Percentiles rank a stretch among this genome's conserved stretches.
phyloP scores from a whole-genome alignment of 2,113 vertebrate genomes.

The Phyllopteryx taeniolatus region DNA sequence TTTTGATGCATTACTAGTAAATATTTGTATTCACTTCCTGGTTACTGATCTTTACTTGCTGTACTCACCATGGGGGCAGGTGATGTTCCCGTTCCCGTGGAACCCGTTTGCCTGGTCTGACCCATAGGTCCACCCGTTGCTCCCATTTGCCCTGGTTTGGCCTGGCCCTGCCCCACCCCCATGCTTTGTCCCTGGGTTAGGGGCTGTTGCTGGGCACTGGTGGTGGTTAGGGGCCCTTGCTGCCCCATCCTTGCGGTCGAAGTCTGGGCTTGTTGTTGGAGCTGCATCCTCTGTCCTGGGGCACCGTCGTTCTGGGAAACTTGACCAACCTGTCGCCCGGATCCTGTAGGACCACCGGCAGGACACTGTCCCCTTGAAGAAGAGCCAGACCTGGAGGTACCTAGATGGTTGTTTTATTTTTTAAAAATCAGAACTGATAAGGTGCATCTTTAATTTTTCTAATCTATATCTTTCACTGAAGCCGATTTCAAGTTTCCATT shows the following conservation, averaged over 20 bases:
- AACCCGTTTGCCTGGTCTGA: constrained; percentile 58
- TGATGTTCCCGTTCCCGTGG: constrained; percentile 54
- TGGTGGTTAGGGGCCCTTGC: constrained; percentile 37
- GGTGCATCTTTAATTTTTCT: neutral
- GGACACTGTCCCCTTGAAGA: constrained; percentile 53
- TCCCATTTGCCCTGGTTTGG: constrained; percentile 69
- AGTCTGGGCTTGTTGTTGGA: constrained; percentile 69
- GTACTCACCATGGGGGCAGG: constrained; percentile 73
- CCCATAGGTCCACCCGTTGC: constrained; percentile 60
- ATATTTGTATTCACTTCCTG: neutral
- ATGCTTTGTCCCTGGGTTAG: constrained; percentile 60
- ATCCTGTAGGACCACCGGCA: constrained; percentile 47
- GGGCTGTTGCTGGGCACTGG: constrained; percentile 64
- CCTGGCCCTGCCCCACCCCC: constrained; percentile 61
- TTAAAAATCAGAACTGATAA: neutral
- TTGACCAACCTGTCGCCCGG: constrained; percentile 59
- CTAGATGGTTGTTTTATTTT: constrained; percentile 16
- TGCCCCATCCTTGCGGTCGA: constrained; percentile 63
- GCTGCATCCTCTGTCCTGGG: constrained; percentile 71
- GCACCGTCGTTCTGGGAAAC: constrained; percentile 59
- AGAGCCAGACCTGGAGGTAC: constrained; percentile 61
- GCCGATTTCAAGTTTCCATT: neutral
- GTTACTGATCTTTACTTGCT: neutral
- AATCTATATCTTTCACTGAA: neutral
- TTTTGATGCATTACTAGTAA: neutral